Evolutionary conservation across 2,113 vertebrate genomes (phyloP).

Genomic region (Sula dactylatra): DNA sequence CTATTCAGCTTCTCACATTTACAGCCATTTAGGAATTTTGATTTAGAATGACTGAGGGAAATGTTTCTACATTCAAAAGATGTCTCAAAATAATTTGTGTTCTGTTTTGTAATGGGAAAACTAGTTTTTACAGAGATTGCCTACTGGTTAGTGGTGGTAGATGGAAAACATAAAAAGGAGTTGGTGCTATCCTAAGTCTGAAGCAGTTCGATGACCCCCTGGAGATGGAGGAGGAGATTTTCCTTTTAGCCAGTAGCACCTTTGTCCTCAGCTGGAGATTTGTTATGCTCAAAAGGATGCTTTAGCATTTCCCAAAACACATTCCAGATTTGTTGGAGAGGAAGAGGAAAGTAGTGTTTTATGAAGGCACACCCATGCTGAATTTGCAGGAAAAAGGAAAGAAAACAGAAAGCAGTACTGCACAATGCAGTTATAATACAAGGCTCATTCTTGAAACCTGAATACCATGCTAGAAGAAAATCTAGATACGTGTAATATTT

Average conservation of each 20-base stretch:
- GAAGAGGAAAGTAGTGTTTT: conserved; percentile 64
- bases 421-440: conserved; percentile 73
- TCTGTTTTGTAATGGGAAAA: not conserved
- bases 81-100: not conserved
- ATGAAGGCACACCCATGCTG: conserved; percentile 86
- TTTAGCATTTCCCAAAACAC: conserved; percentile 48
- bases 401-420: conserved; percentile 69
- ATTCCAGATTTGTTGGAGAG: conserved; percentile 51
- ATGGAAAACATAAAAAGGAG: not conserved
- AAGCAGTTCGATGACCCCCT: not conserved
- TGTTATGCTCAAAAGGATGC: conserved; percentile 36
- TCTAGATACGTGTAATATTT: conserved; percentile 78
- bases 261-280: conserved; percentile 6
- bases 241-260: not conserved
- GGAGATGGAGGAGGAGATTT: not conserved
- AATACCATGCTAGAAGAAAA: conserved; percentile 83
- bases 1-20: not conserved
- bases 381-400: conserved; percentile 71
- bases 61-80: conserved; percentile 26
- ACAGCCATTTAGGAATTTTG: conserved; percentile 14
- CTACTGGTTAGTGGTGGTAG: not conserved
- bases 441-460: conserved; percentile 83
- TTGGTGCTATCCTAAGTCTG: not conserved
- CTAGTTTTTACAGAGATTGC: not conserved
- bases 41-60: not conserved